Conservation (phyloP, 2,113 vertebrate species). For the Pithys albifrons region DNA sequence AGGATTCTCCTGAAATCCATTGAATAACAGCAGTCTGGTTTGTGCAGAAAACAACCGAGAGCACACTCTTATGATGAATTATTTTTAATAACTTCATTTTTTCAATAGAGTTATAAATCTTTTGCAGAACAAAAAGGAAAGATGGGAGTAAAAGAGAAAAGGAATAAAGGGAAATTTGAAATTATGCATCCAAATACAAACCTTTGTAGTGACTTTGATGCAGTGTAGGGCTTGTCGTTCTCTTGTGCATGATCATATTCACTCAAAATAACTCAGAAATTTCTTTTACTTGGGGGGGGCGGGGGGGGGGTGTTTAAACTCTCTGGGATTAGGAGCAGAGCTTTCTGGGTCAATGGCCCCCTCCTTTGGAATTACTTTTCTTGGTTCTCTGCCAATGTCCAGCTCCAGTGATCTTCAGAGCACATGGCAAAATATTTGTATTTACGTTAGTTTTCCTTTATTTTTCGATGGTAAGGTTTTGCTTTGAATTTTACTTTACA, state of each 20-base stretch:
- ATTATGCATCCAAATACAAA: background rate
- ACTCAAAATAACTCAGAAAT: background rate
- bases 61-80: background rate
- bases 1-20: background rate
- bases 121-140: background rate
- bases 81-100: background rate
- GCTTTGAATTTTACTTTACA: background rate
- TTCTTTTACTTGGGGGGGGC: background rate
- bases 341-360: background rate
- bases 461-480: constrained; percentile 9
- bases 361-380: constrained; percentile 16
- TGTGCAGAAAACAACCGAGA: background rate
- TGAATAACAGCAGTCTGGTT: background rate
- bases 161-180: background rate
- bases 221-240: background rate
- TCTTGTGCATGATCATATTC: background rate
- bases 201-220: background rate
- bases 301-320: too few relatives aligned
- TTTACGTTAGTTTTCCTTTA: constrained; percentile 5
- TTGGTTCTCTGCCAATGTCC: constrained; percentile 22
- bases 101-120: background rate
- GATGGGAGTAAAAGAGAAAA: background rate
- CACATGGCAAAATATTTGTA: background rate
- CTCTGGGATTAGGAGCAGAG: background rate
- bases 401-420: background rate